Evolutionary conservation across 2,888 invertebrate species (phyloP).

Genomic region (Agrilus cyanescens): DNA sequence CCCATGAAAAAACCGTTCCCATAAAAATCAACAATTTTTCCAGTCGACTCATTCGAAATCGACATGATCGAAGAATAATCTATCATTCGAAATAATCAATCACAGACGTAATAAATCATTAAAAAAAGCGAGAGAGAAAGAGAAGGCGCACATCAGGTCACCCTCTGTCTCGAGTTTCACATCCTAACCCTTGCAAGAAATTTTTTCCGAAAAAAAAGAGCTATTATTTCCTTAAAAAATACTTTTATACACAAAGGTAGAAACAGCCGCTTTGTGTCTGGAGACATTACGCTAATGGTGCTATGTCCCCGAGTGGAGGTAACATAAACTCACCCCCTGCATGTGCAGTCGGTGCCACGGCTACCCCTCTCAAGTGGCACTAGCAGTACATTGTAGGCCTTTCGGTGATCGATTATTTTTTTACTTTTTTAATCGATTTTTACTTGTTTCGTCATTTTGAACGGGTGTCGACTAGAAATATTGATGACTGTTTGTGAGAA

Average conservation of each 20-base stretch:
- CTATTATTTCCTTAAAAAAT: conserved; percentile 12
- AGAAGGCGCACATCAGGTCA: background rate
- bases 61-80: conserved; percentile 17
- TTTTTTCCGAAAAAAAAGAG: conserved; percentile 12
- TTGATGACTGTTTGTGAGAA: no score
- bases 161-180: conserved; percentile 12
- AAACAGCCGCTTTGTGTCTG: conserved; percentile 8
- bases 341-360: no score
- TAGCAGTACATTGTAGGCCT: background rate
- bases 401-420: background rate
- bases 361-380: no score
- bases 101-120: conserved; percentile 16
- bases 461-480: background rate
- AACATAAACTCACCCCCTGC: no score
- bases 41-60: conserved; percentile 15
- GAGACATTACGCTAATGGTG: background rate
- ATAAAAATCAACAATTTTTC: conserved; percentile 16
- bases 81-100: conserved; percentile 17
- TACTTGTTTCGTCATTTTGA: background rate
- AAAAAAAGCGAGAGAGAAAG: conserved; percentile 7
- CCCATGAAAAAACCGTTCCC: conserved; percentile 8
- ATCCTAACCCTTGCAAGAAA: conserved; percentile 14
- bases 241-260: conserved; percentile 11
- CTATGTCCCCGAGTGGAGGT: no score
- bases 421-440: background rate